Base-by-base conservation (phyloP, 1,140 invertebrate species). In the Aphelenchoides fujianensis region DNA sequence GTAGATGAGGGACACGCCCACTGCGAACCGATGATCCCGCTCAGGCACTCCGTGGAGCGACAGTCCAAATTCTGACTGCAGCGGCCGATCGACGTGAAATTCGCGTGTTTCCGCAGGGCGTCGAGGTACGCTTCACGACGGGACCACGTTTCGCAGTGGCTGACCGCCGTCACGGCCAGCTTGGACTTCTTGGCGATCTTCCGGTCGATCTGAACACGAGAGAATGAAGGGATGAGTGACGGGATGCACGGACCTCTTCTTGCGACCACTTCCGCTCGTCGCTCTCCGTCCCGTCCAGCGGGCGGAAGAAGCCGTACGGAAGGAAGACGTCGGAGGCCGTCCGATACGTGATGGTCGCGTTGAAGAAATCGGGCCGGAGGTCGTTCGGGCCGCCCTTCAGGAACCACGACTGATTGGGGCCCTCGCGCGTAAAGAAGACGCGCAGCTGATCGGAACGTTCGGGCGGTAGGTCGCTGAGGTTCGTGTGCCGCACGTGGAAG, bases 81-180 rank as follows among this genome's bases (percentile, higher is more conserved):
- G 5, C 55, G 5, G 5, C 55, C 55, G 19, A 59, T 59, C 5
- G 55, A 59, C 7, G 55, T 59, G 12, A 59, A 7, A 23, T 59
- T 59, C 19, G 34, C 34, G 23, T 59, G 19, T 59, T 59, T 5
- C 5, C 23, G 55, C 55, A 59, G 19, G 12, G 5, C 55, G 34
- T 59, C 34, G 27, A 59, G 34, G 34, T 59, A 59, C 28, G 19
- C 5, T 59, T 59, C 55, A 7, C 55, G 5, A 16, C 34, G 28
- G 12, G 55, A 59, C 55, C 55, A 59, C 5, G 55, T 59, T 5
- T 59, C 5, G 19, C 55, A 59, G 34, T 59, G 55, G 19, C 55
- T 59, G 19, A 59, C 55, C 5, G 55, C 55, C 34, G 55, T 7
- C 28, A 59, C 5, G 5, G 55, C 55, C 55, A 59, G 23, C 5